Conservation (phyloP, 2,797 vertebrate genomes). For the Pygocentrus nattereri region DNA sequence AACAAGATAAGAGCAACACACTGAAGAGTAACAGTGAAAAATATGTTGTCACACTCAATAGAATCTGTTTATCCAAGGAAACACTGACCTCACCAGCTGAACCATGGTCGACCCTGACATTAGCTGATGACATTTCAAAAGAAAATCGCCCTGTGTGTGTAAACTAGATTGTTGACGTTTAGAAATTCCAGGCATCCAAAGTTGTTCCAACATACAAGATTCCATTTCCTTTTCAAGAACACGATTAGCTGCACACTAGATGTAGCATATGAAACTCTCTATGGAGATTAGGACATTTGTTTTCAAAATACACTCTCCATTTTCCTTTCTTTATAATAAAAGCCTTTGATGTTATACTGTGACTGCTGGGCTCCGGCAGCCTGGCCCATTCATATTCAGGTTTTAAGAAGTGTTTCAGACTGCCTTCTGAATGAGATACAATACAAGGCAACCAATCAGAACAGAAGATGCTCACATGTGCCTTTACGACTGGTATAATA, state of each 20-base stretch:
- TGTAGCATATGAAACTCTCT: background rate
- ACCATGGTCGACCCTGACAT: background rate
- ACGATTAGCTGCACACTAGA: background rate
- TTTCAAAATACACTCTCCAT: too few species aligned
- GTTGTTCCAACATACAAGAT: background rate
- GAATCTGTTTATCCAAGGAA: background rate
- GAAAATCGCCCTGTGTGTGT: background rate
- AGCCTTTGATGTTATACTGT: too few species aligned
- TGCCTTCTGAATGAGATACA: too few species aligned
- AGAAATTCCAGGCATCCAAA: background rate
- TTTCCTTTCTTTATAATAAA: too few species aligned
- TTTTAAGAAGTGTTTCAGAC: too few species aligned
- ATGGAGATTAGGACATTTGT: background rate
- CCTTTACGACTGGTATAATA: too few species aligned
- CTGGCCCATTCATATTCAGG: too few species aligned
- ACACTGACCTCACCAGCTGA: background rate
- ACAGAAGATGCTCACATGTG: too few species aligned
- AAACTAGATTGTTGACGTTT: background rate
- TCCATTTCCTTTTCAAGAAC: background rate
- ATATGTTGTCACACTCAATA: background rate
- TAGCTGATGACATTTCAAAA: slow-evolving; percentile 6
- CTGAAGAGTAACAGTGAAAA: background rate
- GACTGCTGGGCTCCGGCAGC: too few species aligned
- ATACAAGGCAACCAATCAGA: too few species aligned
- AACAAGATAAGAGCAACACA: background rate